These are phyloP conservation scores for Rattus norvegicus DNA, from an alignment of 2,113 vertebrate species.

Conservation along the genomic window DNA sequence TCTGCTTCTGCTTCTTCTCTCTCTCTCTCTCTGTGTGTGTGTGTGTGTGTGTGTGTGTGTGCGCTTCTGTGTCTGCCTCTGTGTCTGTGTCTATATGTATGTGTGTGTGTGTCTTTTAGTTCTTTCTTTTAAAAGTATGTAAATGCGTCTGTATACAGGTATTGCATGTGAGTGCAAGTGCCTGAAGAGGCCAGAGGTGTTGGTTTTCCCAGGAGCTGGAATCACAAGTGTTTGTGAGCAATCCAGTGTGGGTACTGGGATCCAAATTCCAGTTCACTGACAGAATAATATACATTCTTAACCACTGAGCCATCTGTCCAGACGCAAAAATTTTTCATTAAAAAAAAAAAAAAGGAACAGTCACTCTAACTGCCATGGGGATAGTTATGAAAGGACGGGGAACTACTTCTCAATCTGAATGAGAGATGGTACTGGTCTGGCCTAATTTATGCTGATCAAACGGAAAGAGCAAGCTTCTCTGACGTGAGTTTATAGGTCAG, in stretches of 20 bases:
- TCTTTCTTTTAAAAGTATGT: neutral
- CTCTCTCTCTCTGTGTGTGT: too few relatives aligned
- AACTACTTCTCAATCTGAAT: neutral
- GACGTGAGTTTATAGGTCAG: constrained; percentile 33
- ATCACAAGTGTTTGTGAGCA: neutral
- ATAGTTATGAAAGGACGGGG: neutral
- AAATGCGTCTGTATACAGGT: neutral
- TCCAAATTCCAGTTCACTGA: neutral
- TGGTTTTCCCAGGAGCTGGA: neutral
- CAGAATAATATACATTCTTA: neutral
- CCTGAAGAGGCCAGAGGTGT: neutral
- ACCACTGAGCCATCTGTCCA: neutral
- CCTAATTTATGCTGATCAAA: neutral
- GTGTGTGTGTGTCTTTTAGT: neutral
- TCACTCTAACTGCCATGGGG: neutral
- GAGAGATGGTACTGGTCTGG: neutral
- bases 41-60: too few relatives aligned
- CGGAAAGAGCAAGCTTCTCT: neutral
- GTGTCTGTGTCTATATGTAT: too few relatives aligned
- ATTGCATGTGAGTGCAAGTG: too few relatives aligned
- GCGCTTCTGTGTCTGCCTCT: too few relatives aligned
- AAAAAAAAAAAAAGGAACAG: neutral
- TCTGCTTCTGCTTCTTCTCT: too few relatives aligned
- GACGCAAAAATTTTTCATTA: neutral
- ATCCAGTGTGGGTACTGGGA: neutral